phyloP scores from a whole-genome alignment of 2,113 vertebrate genomes.

The Xenopus laevis region DNA sequence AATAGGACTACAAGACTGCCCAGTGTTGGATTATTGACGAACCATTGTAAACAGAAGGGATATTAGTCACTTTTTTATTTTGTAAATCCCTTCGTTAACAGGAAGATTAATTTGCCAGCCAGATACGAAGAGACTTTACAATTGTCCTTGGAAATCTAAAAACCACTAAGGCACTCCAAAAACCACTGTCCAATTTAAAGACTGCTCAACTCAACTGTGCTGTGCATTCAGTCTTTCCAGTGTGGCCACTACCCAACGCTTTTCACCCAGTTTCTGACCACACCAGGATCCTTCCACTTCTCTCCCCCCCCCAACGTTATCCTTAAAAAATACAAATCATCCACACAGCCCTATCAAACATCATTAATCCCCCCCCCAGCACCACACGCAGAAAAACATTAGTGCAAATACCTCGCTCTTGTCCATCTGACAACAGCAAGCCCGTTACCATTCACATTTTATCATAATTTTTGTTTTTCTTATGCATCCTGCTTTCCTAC shows the following conservation, averaged over 20 bases:
- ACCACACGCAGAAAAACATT: constrained; percentile 56
- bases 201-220: constrained; percentile 57
- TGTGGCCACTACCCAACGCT: neutral
- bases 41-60: constrained; percentile 67
- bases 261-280: neutral
- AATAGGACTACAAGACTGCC: constrained; percentile 42
- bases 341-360: constrained; percentile 52
- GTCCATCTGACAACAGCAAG: constrained; percentile 57
- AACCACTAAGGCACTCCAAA: constrained; percentile 77
- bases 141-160: constrained; percentile 52
- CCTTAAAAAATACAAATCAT: constrained; percentile 56
- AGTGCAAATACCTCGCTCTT: constrained; percentile 71
- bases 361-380: constrained; percentile 50
- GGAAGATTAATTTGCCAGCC: constrained; percentile 19
- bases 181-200: constrained; percentile 66
- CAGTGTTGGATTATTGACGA: constrained; percentile 51
- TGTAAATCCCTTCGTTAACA: constrained; percentile 14
- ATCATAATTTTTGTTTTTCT: constrained; percentile 27
- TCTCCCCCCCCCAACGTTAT: constrained; percentile 2
- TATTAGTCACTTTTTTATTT: constrained; percentile 48
- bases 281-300: constrained; percentile 45
- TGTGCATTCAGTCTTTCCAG: constrained; percentile 55
- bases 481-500: constrained; percentile 57
- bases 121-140: constrained; percentile 12
- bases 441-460: constrained; percentile 69